These are phyloP conservation scores for Phenganax stokvisi DNA, from an alignment of 92 coral and sea anemone genomes.

Conservation along the genomic window DNA sequence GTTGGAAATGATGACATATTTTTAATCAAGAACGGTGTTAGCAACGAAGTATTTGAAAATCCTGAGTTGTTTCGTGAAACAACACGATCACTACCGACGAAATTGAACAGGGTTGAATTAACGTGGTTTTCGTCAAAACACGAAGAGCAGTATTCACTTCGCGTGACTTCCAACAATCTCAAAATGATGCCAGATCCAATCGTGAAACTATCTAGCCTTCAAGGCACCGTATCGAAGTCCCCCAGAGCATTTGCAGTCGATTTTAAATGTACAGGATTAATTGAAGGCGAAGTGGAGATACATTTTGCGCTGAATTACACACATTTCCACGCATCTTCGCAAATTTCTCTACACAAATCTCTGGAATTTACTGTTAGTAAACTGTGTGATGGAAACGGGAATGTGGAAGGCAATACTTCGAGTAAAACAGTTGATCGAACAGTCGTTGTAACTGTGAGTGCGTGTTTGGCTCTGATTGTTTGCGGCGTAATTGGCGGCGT, in stretches of 20 bases:
- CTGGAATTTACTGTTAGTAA: conserved; percentile 2
- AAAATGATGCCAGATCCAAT: conserved; percentile 16
- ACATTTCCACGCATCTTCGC: background rate
- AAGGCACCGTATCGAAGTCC: background rate
- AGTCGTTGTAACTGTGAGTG: conserved; percentile 20
- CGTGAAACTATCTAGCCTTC: background rate
- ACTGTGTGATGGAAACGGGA: conserved; percentile 3
- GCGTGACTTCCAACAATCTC: conserved; percentile 3
- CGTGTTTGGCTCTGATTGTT: conserved; percentile 11
- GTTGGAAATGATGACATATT: background rate
- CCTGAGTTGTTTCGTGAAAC: background rate
- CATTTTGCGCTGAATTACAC: conserved; percentile 68
- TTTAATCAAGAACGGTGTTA: background rate
- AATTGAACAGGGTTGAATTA: background rate
- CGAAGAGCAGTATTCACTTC: conserved; percentile 1
- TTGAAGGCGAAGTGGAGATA: conserved; percentile 60
- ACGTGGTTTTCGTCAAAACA: background rate
- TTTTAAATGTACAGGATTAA: conserved; percentile 64
- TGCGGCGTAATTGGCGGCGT: background rate
- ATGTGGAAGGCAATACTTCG: background rate
- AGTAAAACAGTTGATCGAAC: conserved; percentile 10
- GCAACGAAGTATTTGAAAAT: background rate
- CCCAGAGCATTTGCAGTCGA: conserved; percentile 52
- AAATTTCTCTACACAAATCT: background rate
- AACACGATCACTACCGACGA: conserved; percentile 3